Evolutionary conservation across 2,888 invertebrate genomes (phyloP).

Genomic region (Onchidella celtica): DNA sequence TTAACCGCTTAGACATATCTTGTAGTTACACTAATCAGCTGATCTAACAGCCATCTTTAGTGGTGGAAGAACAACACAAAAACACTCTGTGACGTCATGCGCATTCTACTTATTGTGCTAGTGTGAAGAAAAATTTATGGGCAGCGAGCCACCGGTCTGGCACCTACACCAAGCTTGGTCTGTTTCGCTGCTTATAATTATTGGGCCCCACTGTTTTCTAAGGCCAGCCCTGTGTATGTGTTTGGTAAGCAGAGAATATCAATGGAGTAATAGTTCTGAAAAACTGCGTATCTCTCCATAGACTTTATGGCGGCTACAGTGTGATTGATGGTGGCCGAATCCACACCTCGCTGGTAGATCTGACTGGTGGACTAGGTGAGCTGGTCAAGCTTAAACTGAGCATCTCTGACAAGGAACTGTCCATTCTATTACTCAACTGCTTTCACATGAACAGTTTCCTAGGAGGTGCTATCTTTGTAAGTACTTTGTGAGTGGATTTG

Average conservation of each 20-base stretch:
- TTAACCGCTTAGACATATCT: too few species aligned
- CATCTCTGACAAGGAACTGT: constrained; percentile 37
- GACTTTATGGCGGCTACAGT: constrained; percentile 44
- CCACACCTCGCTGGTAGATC: constrained; percentile 66
- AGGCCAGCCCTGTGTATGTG: neutral
- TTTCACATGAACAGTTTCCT: constrained; percentile 61
- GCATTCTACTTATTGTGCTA: too few species aligned
- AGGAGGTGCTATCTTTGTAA: constrained; percentile 63
- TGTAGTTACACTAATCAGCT: too few species aligned
- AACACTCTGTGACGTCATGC: too few species aligned
- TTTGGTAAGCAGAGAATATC: neutral
- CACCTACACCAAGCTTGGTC: too few species aligned
- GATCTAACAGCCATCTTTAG: too few species aligned
- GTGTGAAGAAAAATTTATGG: too few species aligned
- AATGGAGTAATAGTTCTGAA: neutral
- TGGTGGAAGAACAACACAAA: too few species aligned
- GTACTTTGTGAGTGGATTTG: too few species aligned
- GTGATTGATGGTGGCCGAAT: constrained; percentile 64
- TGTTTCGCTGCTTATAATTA: too few species aligned
- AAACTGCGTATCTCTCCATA: neutral
- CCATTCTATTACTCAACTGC: constrained; percentile 40
- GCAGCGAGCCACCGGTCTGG: too few species aligned
- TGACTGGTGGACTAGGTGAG: constrained; percentile 70
- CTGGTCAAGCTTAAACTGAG: constrained; percentile 52
- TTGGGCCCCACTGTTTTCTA: too few species aligned